Evolutionary conservation across 2,113 vertebrate genomes (phyloP).

Genomic region (Solenodon paradoxus): DNA sequence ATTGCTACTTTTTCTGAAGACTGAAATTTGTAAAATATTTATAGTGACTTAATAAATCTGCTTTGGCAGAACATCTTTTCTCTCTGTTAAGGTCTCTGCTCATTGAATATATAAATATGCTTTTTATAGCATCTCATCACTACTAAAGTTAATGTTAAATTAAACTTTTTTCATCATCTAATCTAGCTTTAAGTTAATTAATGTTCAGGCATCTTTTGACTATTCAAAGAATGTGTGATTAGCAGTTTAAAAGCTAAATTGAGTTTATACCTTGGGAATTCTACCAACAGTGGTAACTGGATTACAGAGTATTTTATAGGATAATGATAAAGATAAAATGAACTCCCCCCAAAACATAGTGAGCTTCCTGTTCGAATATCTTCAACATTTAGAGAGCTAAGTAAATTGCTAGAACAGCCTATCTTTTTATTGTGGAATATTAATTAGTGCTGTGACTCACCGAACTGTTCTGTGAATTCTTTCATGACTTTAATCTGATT

Average conservation of each 20-base stretch:
- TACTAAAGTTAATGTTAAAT: slow-evolving; percentile 51
- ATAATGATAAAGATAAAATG: slow-evolving; percentile 45
- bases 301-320: slow-evolving; percentile 33
- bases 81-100: neutral
- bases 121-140: slow-evolving; percentile 57
- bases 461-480: neutral
- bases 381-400: slow-evolving; percentile 14
- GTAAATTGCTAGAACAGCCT: neutral
- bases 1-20: neutral
- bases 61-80: slow-evolving; percentile 6
- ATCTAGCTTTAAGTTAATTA: slow-evolving; percentile 66
- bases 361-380: neutral
- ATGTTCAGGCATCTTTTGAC: slow-evolving; percentile 17
- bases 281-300: slow-evolving; percentile 7
- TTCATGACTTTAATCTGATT: neutral
- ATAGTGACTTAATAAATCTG: slow-evolving; percentile 30
- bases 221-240: slow-evolving; percentile 55
- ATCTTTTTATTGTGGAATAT: neutral
- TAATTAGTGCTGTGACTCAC: neutral
- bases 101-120: slow-evolving; percentile 29
- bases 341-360: neutral
- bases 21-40: slow-evolving; percentile 51
- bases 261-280: slow-evolving; percentile 48
- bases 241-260: slow-evolving; percentile 54
- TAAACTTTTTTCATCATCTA: slow-evolving; percentile 52